Percentiles rank a stretch among this genome's conserved stretches.
These are phyloP conservation scores for Cebidichthys violaceus DNA, from an alignment of 2,113 vertebrate genomes.

Conservation along the genomic window DNA sequence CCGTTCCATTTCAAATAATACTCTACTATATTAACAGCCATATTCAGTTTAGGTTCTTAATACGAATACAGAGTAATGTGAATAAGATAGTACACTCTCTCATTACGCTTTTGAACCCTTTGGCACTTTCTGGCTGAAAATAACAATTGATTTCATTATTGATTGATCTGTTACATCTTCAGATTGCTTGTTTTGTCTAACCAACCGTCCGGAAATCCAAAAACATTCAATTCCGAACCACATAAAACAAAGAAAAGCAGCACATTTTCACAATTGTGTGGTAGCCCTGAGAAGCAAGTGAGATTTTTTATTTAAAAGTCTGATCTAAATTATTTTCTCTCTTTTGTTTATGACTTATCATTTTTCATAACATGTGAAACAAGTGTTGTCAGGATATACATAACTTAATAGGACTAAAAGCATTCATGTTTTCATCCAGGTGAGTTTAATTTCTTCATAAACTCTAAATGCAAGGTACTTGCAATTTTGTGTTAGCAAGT, in stretches of 20 bases:
- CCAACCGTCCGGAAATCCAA: not conserved
- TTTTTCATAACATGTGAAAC: not conserved
- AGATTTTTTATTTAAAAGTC: not conserved
- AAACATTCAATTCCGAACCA: not conserved
- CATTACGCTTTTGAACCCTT: not conserved
- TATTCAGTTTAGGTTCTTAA: not conserved
- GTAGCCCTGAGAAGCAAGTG: not conserved
- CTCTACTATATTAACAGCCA: not conserved
- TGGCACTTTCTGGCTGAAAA: not conserved
- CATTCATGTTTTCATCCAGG: no score
- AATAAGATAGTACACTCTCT: not conserved
- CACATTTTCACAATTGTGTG: not conserved
- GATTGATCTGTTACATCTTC: not conserved
- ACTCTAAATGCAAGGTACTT: no score
- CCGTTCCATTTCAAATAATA: not conserved
- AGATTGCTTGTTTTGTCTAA: constrained; percentile 1
- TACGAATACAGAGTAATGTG: not conserved
- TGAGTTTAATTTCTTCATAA: no score
- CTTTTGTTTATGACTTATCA: not conserved
- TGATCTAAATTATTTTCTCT: not conserved
- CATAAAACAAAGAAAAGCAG: not conserved
- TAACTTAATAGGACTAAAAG: no score
- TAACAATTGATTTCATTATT: not conserved
- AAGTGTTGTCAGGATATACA: not conserved
- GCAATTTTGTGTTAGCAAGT: no score